Base-by-base conservation (phyloP, 2,888 invertebrate species). In the Eugnorisma glareosa region DNA sequence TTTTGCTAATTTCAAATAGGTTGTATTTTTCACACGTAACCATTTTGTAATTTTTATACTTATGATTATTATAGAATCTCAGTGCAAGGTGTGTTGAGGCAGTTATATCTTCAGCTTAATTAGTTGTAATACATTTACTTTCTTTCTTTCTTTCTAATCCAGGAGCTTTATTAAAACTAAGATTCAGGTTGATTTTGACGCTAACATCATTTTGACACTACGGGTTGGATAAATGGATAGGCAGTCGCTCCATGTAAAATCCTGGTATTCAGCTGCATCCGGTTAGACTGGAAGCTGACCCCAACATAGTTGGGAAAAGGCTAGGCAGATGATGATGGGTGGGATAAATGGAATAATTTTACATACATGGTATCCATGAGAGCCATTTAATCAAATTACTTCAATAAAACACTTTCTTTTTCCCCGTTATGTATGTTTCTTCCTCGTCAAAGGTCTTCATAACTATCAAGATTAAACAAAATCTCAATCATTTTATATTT, bases 51-150 rank as follows among this genome's bases (percentile, higher is more conserved):
- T 54, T 66, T 48, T 54, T 15, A 1, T n/a, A 31, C 21, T 3
- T 28, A 45, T 10, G 3, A 1, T 45, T 13, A 37, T 63, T 37
- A 37, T 24, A 43, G 28, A 24, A 57, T 54, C 6, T 31, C 11
- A 40, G 11, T 37, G 6, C 21, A 75, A 13, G 13, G 8, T 28
- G 15, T 59, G 21, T 18, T 66, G 18, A 18, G n/a, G 35, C 31
- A 80, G 21, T 74, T 45, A 74, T 63, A 54, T 61, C 61, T 51
- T 61, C 43, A 35, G 6, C 3, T 21, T 64, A 48, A 54, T 24
- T n/a, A 40, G 13, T n/a, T 31, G n/a, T 15, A 64, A n/a, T n/a
- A n/a, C n/a, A n/a, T n/a, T n/a, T n/a, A n/a, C n/a, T n/a, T n/a
- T n/a, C n/a, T n/a, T n/a, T n/a, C n/a, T n/a, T n/a, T n/a, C n/a